Evolutionary conservation across 1,140 invertebrate species (phyloP).

Genomic region (Probaryconus sp.): DNA sequence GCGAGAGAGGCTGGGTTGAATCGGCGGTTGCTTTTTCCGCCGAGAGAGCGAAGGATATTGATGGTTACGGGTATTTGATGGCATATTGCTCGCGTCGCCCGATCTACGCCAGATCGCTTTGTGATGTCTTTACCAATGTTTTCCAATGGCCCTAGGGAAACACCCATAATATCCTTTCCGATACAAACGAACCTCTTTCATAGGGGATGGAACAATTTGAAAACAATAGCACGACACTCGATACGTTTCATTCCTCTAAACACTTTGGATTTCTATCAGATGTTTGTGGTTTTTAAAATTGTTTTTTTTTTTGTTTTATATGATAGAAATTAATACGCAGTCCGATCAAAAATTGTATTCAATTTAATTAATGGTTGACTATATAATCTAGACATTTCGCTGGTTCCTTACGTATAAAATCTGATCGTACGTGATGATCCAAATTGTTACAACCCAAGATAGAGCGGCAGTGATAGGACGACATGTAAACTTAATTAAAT

Average conservation of each 20-base stretch:
- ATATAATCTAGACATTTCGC: too few species aligned
- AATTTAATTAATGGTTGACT: too few species aligned
- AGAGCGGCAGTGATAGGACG: too few species aligned
- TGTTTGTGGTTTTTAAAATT: not conserved
- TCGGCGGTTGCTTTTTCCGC: constrained; percentile 52
- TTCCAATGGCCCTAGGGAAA: constrained; percentile 68
- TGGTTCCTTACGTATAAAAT: too few species aligned
- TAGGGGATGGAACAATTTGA: constrained; percentile 60
- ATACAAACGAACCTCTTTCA: constrained; percentile 41
- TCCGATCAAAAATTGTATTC: too few species aligned
- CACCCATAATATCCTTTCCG: constrained; percentile 63
- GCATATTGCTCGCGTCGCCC: constrained; percentile 75
- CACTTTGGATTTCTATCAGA: not conserved
- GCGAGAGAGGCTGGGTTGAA: constrained; percentile 38
- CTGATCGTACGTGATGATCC: too few species aligned
- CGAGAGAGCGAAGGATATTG: constrained; percentile 71
- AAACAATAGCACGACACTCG: constrained; percentile 56
- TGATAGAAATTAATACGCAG: too few species aligned
- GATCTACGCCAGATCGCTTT: constrained; percentile 72
- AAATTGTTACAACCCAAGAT: too few species aligned
- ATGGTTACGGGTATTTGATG: constrained; percentile 78
- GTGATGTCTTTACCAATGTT: constrained; percentile 76
- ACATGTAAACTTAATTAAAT: constrained; percentile 58
- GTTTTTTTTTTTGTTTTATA: constrained; percentile 5
- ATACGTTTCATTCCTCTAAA: constrained; percentile 5